Percentiles rank a stretch among this genome's conserved stretches.
phyloP scores from a whole-genome alignment of 2,113 vertebrate species.

The Amphilophus citrinellus region DNA sequence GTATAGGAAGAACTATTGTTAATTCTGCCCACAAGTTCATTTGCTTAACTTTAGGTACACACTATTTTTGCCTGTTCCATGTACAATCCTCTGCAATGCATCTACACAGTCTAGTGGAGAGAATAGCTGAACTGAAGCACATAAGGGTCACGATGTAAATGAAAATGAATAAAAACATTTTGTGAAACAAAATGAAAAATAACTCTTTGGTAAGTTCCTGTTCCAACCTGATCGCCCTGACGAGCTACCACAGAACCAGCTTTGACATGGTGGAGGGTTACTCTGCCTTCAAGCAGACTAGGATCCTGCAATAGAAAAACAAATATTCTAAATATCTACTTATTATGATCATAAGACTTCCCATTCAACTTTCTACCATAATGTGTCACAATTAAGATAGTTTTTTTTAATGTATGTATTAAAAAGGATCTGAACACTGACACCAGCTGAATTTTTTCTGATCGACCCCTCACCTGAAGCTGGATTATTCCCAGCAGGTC shows the following conservation, averaged over 20 bases:
- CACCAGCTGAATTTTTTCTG: not conserved
- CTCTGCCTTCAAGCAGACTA: conserved; percentile 86
- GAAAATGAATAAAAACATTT: not conserved
- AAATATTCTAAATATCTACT: not conserved
- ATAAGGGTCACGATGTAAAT: too few relatives aligned
- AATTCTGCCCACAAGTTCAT: not conserved
- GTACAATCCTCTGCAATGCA: not conserved
- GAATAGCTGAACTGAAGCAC: not conserved
- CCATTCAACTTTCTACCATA: not conserved
- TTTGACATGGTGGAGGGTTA: conserved; percentile 90
- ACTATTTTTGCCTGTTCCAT: not conserved
- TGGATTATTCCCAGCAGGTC: conserved; percentile 91
- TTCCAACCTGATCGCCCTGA: conserved; percentile 94
- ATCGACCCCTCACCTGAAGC: conserved; percentile 82
- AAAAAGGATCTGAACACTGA: not conserved
- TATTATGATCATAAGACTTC: not conserved
- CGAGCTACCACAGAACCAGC: conserved; percentile 90
- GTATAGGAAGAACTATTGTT: not conserved
- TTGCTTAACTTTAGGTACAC: not conserved
- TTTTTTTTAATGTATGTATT: not conserved
- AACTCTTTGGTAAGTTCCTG: not conserved
- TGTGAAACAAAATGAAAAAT: not conserved
- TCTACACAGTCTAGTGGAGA: not conserved
- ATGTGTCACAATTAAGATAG: not conserved
- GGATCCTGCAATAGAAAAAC: conserved; percentile 80